Percentiles rank a stretch among this genome's conserved stretches.
phyloP scores from a whole-genome alignment of 2,888 invertebrate species.

The Odontothrips loti region DNA sequence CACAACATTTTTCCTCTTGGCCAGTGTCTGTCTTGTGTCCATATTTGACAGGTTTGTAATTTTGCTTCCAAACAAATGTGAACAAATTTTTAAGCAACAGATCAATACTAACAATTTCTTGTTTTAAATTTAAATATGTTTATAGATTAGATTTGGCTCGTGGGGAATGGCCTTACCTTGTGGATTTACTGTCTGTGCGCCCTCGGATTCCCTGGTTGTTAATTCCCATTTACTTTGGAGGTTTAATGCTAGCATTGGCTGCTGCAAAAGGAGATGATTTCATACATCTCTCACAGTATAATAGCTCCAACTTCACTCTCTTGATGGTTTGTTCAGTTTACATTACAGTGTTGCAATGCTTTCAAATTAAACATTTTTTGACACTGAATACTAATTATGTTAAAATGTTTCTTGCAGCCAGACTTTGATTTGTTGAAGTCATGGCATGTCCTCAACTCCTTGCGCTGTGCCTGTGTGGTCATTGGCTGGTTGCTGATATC shows the following conservation, averaged over 20 bases:
- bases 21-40: constrained; percentile 7
- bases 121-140: not conserved
- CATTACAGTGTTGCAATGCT: not conserved
- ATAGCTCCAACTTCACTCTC: not conserved
- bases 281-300: not conserved
- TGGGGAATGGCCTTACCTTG: not conserved
- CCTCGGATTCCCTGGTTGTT: not conserved
- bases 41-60: not conserved
- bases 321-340: not conserved
- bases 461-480: not conserved
- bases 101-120: not conserved
- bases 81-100: not conserved
- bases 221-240: not conserved
- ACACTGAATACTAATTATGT: not conserved
- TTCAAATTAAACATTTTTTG: not conserved
- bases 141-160: not conserved
- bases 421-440: not conserved
- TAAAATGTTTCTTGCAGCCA: not conserved
- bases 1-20: not conserved
- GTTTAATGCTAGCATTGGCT: not conserved
- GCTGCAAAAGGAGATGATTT: constrained; percentile 19
- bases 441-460: not conserved
- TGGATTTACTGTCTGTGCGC: not conserved
- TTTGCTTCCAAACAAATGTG: no score
- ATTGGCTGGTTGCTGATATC: not conserved